phyloP scores from a whole-genome alignment of 1,140 invertebrate genomes.

The Ceratina calcarata region DNA sequence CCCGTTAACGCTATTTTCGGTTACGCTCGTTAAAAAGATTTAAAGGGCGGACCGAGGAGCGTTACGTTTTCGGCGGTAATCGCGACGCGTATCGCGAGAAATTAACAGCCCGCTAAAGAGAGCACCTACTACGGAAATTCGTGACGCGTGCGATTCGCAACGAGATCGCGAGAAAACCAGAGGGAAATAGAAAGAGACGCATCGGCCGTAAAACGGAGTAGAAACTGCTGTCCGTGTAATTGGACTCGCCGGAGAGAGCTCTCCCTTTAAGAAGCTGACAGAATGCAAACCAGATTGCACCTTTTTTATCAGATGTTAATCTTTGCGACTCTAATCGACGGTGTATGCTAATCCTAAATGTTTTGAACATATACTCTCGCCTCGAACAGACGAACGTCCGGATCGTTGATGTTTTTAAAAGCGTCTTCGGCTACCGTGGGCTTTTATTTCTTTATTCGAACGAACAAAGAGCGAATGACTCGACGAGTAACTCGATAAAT shows the following conservation, averaged over 20 bases:
- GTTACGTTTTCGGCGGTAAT: conserved; percentile 60
- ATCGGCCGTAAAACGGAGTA: conserved; percentile 80
- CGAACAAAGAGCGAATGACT: not conserved
- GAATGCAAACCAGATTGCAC: conserved; percentile 17
- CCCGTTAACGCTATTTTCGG: conserved; percentile 21
- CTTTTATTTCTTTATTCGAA: too few relatives aligned
- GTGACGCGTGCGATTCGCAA: conserved; percentile 14
- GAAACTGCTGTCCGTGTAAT: conserved; percentile 80
- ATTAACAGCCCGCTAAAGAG: conserved; percentile 59
- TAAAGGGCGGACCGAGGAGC: conserved; percentile 34
- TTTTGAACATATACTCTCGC: not conserved
- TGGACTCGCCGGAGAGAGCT: conserved; percentile 74
- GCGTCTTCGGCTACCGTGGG: too few relatives aligned
- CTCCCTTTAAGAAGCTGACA: conserved; percentile 68
- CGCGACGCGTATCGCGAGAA: conserved; percentile 57
- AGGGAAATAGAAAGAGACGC: conserved; percentile 30
- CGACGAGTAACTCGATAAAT: conserved; percentile 5
- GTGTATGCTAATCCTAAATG: conserved; percentile 3
- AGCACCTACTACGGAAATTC: conserved; percentile 48
- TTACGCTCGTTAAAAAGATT: conserved; percentile 39
- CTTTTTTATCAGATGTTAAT: conserved; percentile 71
- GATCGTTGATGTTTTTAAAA: too few relatives aligned
- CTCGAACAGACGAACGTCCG: too few relatives aligned
- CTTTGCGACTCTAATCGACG: conserved; percentile 57
- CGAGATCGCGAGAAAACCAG: conserved; percentile 17